A percentile compares a stretch with the other conserved stretches of the same genome.
Conservation (phyloP, 1,140 invertebrate species). For the Mactra quadrangularis region DNA sequence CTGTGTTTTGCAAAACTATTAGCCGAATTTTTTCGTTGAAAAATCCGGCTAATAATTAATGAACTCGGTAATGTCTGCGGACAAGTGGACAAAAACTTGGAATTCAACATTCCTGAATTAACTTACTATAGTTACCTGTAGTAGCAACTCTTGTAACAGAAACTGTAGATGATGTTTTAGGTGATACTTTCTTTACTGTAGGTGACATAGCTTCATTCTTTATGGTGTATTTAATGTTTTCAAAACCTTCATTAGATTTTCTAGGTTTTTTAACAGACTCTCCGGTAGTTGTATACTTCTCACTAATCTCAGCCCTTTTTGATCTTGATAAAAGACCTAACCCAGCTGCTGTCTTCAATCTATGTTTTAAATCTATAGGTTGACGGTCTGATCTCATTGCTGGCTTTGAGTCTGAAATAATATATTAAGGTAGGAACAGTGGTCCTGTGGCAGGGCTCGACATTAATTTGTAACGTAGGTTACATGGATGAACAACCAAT, state of each 20-base stretch:
- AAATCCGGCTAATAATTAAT: no score
- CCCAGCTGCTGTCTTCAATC: slow-evolving; percentile 54
- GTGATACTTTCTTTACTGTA: slow-evolving; percentile 27
- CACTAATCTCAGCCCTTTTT: slow-evolving; percentile 14
- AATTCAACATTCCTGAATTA: no score
- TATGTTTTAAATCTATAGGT: slow-evolving; percentile 31
- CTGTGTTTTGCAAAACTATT: no score
- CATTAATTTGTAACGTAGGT: no score
- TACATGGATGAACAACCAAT: no score
- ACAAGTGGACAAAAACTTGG: no score
- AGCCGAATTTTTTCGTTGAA: no score
- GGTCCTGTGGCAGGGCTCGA: no score
- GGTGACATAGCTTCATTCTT: slow-evolving; percentile 21
- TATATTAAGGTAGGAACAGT: no score
- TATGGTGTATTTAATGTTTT: slow-evolving; percentile 48
- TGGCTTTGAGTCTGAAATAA: no score
- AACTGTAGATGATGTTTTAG: slow-evolving; percentile 16
- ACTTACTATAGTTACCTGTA: slow-evolving; percentile 40
- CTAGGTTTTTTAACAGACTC: slow-evolving; percentile 16
- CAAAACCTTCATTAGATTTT: slow-evolving; percentile 33
- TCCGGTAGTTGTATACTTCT: not conserved
- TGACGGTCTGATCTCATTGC: slow-evolving; percentile 37
- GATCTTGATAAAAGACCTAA: slow-evolving; percentile 39
- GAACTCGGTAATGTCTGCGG: no score
- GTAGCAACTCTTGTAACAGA: slow-evolving; percentile 40